A percentile compares a stretch with the other conserved stretches of the same genome.
Conservation (phyloP, 2,113 vertebrate genomes). For the Burhinus bistriatus region DNA sequence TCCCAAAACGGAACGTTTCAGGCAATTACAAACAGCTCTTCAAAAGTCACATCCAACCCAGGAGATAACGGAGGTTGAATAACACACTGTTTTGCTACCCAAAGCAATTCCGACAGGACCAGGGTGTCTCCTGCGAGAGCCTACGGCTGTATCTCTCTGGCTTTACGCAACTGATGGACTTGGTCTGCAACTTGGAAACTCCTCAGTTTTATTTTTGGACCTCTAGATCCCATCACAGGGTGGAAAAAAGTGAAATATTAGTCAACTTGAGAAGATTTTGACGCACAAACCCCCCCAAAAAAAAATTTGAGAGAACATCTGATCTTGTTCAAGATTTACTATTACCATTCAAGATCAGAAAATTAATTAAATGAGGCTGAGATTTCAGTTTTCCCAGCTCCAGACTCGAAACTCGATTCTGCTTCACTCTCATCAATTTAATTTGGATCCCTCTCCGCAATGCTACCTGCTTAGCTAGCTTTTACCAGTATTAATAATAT, state of each 20-base stretch:
- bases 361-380: not conserved
- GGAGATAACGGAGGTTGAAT: fast-evolving
- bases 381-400: not conserved
- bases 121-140: not conserved
- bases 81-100: not conserved
- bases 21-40: not conserved
- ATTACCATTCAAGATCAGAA: not conserved
- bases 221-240: not conserved
- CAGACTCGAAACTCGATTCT: not conserved
- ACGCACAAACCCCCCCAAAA: not conserved
- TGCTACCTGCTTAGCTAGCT: not conserved
- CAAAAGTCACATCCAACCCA: not conserved
- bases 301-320: not conserved
- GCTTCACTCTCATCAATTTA: not conserved
- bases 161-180: not conserved
- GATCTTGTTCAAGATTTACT: not conserved
- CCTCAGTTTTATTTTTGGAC: not conserved
- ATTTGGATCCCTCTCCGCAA: not conserved
- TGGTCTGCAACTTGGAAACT: not conserved
- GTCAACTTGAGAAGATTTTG: not conserved
- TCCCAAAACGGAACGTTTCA: fast-evolving
- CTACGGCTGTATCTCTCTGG: not conserved
- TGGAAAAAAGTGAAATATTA: not conserved
- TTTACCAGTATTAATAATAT: not conserved
- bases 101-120: not conserved